phyloP scores from a whole-genome alignment of 2,113 vertebrate species.

The Pica pica region DNA sequence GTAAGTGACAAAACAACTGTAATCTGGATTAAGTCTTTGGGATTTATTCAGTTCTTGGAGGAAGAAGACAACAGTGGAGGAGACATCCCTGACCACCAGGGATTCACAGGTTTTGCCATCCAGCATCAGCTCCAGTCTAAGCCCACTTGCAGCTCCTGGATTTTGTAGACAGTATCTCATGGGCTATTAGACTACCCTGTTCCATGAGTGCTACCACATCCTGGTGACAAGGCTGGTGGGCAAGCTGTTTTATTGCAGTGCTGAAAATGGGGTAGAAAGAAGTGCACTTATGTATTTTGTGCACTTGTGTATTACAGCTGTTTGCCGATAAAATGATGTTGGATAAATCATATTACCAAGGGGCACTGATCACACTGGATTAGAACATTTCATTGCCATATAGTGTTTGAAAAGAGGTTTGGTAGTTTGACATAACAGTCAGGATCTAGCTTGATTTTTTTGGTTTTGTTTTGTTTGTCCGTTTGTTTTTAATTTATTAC shows the following conservation, averaged over 20 bases:
- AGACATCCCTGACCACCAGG: neutral
- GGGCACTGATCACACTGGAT: neutral
- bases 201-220: neutral
- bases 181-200: neutral
- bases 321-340: neutral
- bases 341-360: neutral
- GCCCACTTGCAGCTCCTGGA: neutral
- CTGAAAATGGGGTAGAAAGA: neutral
- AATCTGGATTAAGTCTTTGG: neutral
- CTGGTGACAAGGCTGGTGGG: neutral
- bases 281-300: accelerated
- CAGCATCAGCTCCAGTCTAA: neutral
- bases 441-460: neutral
- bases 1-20: neutral
- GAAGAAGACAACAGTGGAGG: accelerated
- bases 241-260: neutral
- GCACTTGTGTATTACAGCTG: neutral
- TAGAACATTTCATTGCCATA: neutral
- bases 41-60: neutral
- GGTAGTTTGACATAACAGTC: neutral
- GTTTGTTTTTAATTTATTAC: neutral
- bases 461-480: neutral
- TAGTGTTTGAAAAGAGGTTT: neutral
- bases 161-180: neutral
- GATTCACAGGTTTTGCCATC: neutral